A percentile compares a stretch with the other conserved stretches of the same genome.
Conservation (phyloP, 2,888 invertebrate genomes). For the Sussaba pulchella region DNA sequence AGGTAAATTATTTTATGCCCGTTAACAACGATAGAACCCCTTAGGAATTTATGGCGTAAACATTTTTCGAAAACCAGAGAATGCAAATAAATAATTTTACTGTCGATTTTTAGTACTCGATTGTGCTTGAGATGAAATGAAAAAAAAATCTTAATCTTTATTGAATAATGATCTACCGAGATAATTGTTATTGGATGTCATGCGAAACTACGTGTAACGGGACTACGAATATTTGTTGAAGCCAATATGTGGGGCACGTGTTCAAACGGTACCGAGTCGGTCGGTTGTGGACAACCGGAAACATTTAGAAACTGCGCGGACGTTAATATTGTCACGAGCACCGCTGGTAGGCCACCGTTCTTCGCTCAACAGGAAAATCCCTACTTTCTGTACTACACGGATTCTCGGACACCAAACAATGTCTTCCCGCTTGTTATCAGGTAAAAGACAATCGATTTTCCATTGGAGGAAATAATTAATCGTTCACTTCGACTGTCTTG, state of each 20-base stretch:
- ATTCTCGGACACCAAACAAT: conserved; percentile 87
- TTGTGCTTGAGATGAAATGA: no score
- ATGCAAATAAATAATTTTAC: not conserved
- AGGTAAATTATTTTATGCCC: conserved; percentile 83
- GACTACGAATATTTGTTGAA: conserved; percentile 75
- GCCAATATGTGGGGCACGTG: conserved; percentile 97
- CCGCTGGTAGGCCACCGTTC: conserved; percentile 89
- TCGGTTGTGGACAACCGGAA: conserved; percentile 96
- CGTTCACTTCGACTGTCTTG: not conserved
- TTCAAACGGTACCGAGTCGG: conserved; percentile 93
- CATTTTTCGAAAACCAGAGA: not conserved
- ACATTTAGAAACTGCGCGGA: conserved; percentile 97
- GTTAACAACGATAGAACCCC: conserved; percentile 4
- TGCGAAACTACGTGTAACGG: not conserved
- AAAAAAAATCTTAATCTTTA: not conserved
- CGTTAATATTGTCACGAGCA: conserved; percentile 92
- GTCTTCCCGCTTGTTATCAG: conserved; percentile 91
- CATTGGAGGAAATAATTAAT: not conserved
- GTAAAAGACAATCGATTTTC: conserved; percentile 82
- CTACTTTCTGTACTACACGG: conserved; percentile 91
- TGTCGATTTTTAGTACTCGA: no score
- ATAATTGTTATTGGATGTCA: not conserved
- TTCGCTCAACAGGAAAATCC: conserved; percentile 90
- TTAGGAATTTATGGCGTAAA: not conserved
- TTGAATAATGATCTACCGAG: not conserved